Evolutionary conservation across 2,888 invertebrate genomes (phyloP).

Genomic region (Gastrophysa polygoni): DNA sequence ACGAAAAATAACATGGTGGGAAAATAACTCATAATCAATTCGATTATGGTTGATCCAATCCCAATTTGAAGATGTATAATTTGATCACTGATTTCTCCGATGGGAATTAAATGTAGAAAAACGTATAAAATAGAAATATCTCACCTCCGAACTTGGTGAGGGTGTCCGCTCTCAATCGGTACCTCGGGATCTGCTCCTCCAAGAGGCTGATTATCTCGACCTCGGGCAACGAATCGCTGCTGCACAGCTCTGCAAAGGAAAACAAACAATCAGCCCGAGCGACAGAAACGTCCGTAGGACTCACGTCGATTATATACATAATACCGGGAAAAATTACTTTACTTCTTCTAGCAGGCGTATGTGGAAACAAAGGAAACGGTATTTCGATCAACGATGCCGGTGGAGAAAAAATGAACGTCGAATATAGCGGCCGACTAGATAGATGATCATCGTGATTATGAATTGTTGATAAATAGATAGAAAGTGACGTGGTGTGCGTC

Average conservation of each 20-base stretch:
- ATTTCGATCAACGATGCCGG: background rate
- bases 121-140: too few relatives aligned
- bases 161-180: constrained; percentile 91
- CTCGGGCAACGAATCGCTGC: constrained; percentile 90
- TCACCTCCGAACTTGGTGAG: constrained; percentile 90
- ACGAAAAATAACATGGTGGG: too few relatives aligned
- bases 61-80: too few relatives aligned
- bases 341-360: background rate
- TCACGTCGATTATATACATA: background rate
- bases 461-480: background rate
- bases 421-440: background rate
- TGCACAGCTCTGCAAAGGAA: constrained; percentile 80
- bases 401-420: background rate
- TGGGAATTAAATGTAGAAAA: too few relatives aligned
- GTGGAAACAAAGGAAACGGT: background rate
- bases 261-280: constrained; percentile 11
- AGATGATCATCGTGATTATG: background rate
- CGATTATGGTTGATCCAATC: too few relatives aligned
- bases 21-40: too few relatives aligned
- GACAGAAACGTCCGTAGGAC: background rate
- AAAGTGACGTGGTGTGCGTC: background rate
- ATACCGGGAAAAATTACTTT: background rate
- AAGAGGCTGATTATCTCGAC: constrained; percentile 94
- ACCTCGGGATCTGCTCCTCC: constrained; percentile 94
- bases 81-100: too few relatives aligned